A percentile compares a stretch with the other conserved stretches of the same genome.
Evolutionary conservation across 2,797 vertebrate species (phyloP).

Genomic region (Galaxias olidus): DNA sequence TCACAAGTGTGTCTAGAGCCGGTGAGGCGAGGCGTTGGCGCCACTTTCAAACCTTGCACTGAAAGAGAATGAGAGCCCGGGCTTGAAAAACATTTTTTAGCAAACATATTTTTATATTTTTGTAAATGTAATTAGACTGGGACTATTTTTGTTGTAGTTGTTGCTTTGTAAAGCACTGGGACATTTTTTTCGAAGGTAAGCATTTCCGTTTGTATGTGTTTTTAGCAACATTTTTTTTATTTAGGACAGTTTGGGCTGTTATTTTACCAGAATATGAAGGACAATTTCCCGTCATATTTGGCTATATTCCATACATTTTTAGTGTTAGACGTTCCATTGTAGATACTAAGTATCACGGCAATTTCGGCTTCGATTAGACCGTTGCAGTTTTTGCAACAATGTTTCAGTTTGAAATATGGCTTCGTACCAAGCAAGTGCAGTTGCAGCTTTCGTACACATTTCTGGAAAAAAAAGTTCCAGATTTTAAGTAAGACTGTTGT

Average conservation of each 20-base stretch:
- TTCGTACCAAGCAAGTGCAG: too few relatives aligned
- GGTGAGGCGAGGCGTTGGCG: slow-evolving; percentile 67
- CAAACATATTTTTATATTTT: slow-evolving; percentile 36
- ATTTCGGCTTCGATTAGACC: too few relatives aligned
- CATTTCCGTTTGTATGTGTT: slow-evolving; percentile 5
- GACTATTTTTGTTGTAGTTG: slow-evolving; percentile 11
- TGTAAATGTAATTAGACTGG: slow-evolving; percentile 17
- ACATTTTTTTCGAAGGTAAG: slow-evolving; percentile 56
- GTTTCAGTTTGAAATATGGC: too few relatives aligned
- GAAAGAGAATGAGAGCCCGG: slow-evolving; percentile 68
- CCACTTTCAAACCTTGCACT: slow-evolving; percentile 78
- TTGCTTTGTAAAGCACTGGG: slow-evolving; percentile 9
- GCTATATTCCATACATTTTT: too few relatives aligned
- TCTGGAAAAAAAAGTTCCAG: too few relatives aligned
- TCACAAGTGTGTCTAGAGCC: slow-evolving; percentile 58
- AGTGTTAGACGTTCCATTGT: too few relatives aligned
- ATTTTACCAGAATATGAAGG: too few relatives aligned
- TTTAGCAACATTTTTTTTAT: neutral
- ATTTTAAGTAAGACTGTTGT: too few relatives aligned
- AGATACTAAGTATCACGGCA: too few relatives aligned
- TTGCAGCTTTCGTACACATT: too few relatives aligned
- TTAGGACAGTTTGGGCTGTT: neutral
- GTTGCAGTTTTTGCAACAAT: too few relatives aligned
- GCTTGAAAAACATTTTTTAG: slow-evolving; percentile 57
- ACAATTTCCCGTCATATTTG: too few relatives aligned